Percentiles rank a stretch among this genome's conserved stretches.
Conservation (phyloP, 1,140 invertebrate genomes). For the Eurytemora carolleeae region DNA sequence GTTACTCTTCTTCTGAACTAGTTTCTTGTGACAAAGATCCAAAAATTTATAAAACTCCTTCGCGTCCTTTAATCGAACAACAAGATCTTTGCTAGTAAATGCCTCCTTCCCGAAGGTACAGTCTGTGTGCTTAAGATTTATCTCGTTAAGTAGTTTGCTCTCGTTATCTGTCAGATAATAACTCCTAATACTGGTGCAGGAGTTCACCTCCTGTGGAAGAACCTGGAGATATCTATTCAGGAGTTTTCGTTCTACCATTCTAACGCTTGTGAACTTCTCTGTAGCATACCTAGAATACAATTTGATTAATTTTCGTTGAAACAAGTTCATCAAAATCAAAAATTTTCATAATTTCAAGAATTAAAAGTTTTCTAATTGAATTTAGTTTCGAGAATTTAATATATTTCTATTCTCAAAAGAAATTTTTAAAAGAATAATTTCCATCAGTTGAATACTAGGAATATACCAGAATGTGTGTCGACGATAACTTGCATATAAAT, state of each 20-base stretch:
- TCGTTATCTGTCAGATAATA: conserved; percentile 81
- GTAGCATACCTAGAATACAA: conserved; percentile 20
- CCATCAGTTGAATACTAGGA: too few relatives aligned
- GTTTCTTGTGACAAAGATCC: conserved; percentile 63
- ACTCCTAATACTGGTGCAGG: conserved; percentile 67
- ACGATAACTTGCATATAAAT: too few relatives aligned
- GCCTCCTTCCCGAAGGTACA: conserved; percentile 63
- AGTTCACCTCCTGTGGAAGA: conserved; percentile 24
- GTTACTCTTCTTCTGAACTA: conserved; percentile 32
- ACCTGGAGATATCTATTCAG: conserved; percentile 40
- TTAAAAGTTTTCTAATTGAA: too few relatives aligned
- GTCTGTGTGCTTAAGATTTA: conserved; percentile 78
- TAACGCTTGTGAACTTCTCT: conserved; percentile 70
- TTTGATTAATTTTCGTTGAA: too few relatives aligned
- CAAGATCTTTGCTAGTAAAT: conserved; percentile 73
- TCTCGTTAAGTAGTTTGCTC: conserved; percentile 71
- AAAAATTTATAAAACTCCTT: conserved; percentile 73
- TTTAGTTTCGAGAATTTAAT: too few relatives aligned
- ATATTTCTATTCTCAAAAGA: too few relatives aligned
- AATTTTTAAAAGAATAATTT: too few relatives aligned
- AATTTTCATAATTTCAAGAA: too few relatives aligned
- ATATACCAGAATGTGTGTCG: too few relatives aligned
- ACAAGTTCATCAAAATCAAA: too few relatives aligned
- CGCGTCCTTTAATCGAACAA: conserved; percentile 64
- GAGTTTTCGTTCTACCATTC: conserved; percentile 69